These are phyloP conservation scores for Corynorhinus townsendii DNA, from an alignment of 2,113 vertebrate genomes.

Conservation along the genomic window DNA sequence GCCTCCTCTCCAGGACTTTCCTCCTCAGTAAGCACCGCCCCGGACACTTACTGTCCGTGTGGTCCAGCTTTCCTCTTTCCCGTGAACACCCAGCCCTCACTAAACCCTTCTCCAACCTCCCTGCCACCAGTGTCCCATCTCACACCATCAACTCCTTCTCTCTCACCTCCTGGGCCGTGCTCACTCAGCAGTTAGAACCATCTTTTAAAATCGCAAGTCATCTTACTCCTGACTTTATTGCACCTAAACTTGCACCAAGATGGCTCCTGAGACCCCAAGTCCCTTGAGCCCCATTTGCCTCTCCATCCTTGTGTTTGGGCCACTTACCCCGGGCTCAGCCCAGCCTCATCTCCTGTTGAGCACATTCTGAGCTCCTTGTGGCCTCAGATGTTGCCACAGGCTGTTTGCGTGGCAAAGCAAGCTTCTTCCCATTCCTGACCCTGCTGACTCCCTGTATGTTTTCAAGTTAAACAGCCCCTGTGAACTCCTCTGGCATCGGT, in stretches of 20 bases:
- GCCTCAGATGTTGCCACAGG: not conserved
- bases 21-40: no score
- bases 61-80: not conserved
- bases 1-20: not conserved
- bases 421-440: not conserved
- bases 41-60: fast-evolving
- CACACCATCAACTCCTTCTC: not conserved
- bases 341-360: not conserved
- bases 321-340: not conserved
- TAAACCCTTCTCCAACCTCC: not conserved
- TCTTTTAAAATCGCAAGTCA: not conserved
- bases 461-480: not conserved
- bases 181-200: not conserved
- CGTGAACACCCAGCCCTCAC: not conserved
- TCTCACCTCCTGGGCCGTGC: not conserved
- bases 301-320: not conserved
- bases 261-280: not conserved
- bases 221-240: not conserved
- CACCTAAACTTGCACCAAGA: not conserved
- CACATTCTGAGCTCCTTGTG: not conserved
- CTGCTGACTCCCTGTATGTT: not conserved
- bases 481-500: not conserved
- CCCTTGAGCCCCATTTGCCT: not conserved
- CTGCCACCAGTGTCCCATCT: not conserved
- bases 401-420: not conserved